These are phyloP conservation scores for Carassius carassius DNA, from an alignment of 2,113 vertebrate species.

Conservation along the genomic window DNA sequence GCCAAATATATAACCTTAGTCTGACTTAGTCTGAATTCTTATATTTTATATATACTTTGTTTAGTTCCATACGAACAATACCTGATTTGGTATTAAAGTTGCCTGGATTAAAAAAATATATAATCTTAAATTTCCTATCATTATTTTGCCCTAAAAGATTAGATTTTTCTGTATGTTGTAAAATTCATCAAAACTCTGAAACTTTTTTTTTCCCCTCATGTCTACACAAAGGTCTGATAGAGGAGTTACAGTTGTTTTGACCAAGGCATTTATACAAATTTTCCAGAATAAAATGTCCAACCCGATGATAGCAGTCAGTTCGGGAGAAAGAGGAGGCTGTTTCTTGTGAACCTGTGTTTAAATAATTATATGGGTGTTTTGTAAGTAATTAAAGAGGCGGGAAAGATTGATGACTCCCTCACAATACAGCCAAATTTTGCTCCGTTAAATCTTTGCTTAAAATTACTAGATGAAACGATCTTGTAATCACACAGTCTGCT, in stretches of 20 bases:
- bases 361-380: slow-evolving; percentile 69
- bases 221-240: neutral
- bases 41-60: neutral
- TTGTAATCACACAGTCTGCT: slow-evolving; percentile 65
- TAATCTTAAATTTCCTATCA: no score
- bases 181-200: neutral
- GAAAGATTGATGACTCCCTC: slow-evolving; percentile 68
- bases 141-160: neutral
- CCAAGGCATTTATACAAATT: slow-evolving; percentile 33
- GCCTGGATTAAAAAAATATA: neutral
- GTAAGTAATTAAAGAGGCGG: slow-evolving; percentile 73
- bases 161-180: neutral
- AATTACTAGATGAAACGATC: slow-evolving; percentile 68
- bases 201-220: no score
- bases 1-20: neutral
- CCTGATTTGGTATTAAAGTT: neutral
- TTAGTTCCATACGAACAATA: neutral
- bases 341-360: slow-evolving; percentile 70
- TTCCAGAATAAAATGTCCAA: slow-evolving; percentile 50
- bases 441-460: slow-evolving; percentile 57
- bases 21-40: neutral
- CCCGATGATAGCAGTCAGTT: slow-evolving; percentile 46
- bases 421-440: slow-evolving; percentile 71
- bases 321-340: slow-evolving; percentile 54
- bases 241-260: slow-evolving; percentile 33